Base-by-base conservation (phyloP, 2,113 vertebrate genomes). In the Peromyscus polionotus region DNA sequence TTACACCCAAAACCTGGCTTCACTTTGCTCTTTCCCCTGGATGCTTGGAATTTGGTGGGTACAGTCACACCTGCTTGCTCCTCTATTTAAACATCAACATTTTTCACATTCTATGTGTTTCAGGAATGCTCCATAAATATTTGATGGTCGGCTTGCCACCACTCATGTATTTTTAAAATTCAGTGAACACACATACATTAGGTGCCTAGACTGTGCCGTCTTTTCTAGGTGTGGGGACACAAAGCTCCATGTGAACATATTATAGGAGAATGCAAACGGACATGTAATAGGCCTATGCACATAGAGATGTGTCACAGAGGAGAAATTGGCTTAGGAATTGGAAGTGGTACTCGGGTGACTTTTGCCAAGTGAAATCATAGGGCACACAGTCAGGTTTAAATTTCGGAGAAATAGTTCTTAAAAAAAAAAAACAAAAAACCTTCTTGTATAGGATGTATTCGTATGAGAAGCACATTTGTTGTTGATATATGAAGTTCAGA, bases 161-260 rank as follows among this genome's bases (percentile, higher is more conserved):
- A 83, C 83, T 57, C 54, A 86, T 95, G n/a, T 16, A 36, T 94
- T 95, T 93, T 88, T 42, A 68, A 95, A 84, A 80, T 72, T 77
- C 45, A 81, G 36, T 72, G n/a, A 92, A 42, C 75, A 75, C 76
- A 89, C 33, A 81, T 70, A 63, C 20, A 84, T 84, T 94, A 79
- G 80, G 68, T 81, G 84, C 92, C n/a, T 90, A 76, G 63, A 10
- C 65, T 45, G 31, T 22, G 39, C 63, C 91, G 13, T 7, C 31
- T 80, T 22, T 36, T 51, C 9, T 33, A 54, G 85, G 93, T 94
- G 45, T 89, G 57, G 57, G 61, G 24, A 24, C 84, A 42, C 12
- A 31, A 91, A 91, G 48, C 48, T 83, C 61, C n/a, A 16, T 31
- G 16, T 70, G 31, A 89, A 31, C 36, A 28, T 48, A 76, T 17